Conservation (phyloP, 2,797 vertebrate genomes). For the Psittacula derbiana region DNA sequence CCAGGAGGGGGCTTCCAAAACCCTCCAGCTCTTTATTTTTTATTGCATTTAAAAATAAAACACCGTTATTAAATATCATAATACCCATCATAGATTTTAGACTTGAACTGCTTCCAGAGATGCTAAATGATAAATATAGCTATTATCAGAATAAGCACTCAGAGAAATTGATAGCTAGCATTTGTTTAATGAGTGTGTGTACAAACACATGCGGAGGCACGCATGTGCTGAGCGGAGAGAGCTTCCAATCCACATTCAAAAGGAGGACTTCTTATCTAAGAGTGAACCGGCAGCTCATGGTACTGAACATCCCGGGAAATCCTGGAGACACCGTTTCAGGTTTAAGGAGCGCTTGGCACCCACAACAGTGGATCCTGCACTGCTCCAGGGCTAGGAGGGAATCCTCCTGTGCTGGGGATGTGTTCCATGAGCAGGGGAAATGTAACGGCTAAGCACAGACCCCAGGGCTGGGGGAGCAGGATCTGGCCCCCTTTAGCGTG, state of each 20-base stretch:
- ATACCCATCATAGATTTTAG: constrained; percentile 47
- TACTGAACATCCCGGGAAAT: accelerated
- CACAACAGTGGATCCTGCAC: accelerated
- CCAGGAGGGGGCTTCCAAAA: background rate
- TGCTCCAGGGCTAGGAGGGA: background rate
- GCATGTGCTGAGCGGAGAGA: background rate
- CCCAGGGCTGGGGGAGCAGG: background rate
- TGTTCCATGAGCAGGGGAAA: accelerated
- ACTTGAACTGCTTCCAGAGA: constrained; percentile 57
- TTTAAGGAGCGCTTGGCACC: background rate
- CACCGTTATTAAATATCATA: constrained; percentile 61
- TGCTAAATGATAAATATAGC: constrained; percentile 65
- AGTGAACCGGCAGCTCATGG: accelerated
- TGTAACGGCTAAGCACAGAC: accelerated
- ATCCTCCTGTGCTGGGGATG: accelerated
- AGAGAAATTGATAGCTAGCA: constrained; percentile 42
- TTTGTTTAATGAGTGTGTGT: constrained; percentile 27
- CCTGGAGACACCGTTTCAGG: accelerated
- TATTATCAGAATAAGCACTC: constrained; percentile 50
- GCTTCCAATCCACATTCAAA: accelerated
- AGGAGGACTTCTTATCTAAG: background rate
- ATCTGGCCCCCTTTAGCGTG: accelerated
- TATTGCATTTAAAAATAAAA: constrained; percentile 60
- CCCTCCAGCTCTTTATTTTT: constrained; percentile 40
- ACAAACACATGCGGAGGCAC: background rate